Conservation (phyloP, 2,113 vertebrate genomes). For the Chionodraco myersi region DNA sequence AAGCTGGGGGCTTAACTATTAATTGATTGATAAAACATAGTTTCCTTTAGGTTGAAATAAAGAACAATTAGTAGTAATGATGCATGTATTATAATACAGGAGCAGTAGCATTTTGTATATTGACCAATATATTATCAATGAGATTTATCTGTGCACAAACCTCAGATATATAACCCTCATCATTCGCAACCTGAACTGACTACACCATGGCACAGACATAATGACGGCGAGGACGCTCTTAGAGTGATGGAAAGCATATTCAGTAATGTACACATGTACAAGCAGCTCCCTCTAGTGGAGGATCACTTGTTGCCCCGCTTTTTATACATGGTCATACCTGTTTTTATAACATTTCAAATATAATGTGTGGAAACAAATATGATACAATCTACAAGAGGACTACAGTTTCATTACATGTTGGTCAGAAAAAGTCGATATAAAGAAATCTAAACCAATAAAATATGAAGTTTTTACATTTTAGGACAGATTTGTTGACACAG, state of each 20-base stretch:
- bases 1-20: neutral
- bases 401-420: neutral
- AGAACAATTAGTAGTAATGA: neutral
- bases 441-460: neutral
- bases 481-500: neutral
- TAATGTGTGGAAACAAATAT: neutral
- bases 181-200: neutral
- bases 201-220: neutral
- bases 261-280: neutral
- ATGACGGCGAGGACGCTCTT: neutral
- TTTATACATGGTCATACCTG: neutral
- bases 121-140: neutral
- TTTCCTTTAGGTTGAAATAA: neutral
- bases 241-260: neutral
- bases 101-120: neutral
- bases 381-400: neutral
- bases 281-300: constrained; percentile 66
- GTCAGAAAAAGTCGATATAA: neutral
- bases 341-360: neutral
- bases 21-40: neutral
- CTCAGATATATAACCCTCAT: neutral
- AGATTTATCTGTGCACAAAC: neutral
- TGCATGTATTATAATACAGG: neutral
- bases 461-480: no score
- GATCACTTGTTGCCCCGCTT: neutral